These are phyloP conservation scores for Psammodynastes pulverulentus DNA, from an alignment of 2,113 vertebrate genomes.

Conservation along the genomic window DNA sequence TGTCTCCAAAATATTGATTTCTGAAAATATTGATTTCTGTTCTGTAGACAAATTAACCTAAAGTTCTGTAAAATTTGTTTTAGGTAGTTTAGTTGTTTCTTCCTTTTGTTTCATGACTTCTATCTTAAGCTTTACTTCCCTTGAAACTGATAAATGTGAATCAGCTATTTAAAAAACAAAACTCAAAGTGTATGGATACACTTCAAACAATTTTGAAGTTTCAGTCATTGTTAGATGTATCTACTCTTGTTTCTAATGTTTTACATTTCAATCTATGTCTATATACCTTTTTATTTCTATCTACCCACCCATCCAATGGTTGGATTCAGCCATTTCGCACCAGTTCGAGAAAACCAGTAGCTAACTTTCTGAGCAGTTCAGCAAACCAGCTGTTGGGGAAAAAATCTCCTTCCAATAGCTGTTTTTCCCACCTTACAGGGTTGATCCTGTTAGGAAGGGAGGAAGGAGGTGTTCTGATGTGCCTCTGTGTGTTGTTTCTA, in stretches of 20 bases:
- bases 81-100: not conserved
- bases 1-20: not conserved
- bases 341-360: too few relatives aligned
- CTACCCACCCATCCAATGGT: too few relatives aligned
- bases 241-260: constrained; percentile 39
- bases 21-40: not conserved
- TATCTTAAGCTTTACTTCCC: not conserved
- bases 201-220: not conserved
- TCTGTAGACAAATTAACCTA: not conserved
- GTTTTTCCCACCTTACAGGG: too few relatives aligned
- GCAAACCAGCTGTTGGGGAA: too few relatives aligned
- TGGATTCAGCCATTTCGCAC: too few relatives aligned
- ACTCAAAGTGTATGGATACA: not conserved
- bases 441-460: too few relatives aligned
- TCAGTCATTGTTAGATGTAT: too few relatives aligned
- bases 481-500: too few relatives aligned
- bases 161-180: not conserved
- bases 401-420: too few relatives aligned
- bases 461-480: too few relatives aligned
- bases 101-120: not conserved
- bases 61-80: not conserved
- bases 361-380: too few relatives aligned
- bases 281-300: too few relatives aligned
- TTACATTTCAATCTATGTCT: not conserved
- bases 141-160: not conserved